A percentile compares a stretch with the other conserved stretches of the same genome.
phyloP scores from a whole-genome alignment of 2,113 vertebrate genomes.

The Epinephelus fuscoguttatus region DNA sequence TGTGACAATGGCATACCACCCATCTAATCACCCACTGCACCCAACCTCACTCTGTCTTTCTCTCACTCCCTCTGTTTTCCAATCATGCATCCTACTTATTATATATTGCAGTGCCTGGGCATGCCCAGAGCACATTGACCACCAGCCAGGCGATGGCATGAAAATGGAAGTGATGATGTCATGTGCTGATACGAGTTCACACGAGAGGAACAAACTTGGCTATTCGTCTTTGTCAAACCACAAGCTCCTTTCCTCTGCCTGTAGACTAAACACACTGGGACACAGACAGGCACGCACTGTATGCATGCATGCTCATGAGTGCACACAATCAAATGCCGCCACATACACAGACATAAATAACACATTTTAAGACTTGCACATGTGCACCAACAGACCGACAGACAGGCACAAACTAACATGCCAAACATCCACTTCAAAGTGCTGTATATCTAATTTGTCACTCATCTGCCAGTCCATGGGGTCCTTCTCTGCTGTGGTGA shows the following conservation, averaged over 20 bases:
- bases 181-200: constrained; percentile 53
- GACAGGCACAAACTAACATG: constrained; percentile 16
- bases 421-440: constrained; percentile 29
- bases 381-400: constrained; percentile 1
- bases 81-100: constrained; percentile 27
- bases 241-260: constrained; percentile 63
- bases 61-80: constrained; percentile 15
- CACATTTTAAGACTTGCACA: constrained; percentile 2
- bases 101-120: constrained; percentile 26
- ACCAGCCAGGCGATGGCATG: constrained; percentile 25
- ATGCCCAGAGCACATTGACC: constrained; percentile 12
- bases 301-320: constrained; percentile 12
- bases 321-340: constrained; percentile 42
- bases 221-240: constrained; percentile 72
- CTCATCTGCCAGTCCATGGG: constrained; percentile 29
- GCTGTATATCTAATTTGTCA: constrained; percentile 41
- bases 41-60: constrained; percentile 24
- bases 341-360: constrained; percentile 26
- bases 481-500: constrained; percentile 42
- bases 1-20: constrained; percentile 61
- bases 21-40: constrained; percentile 62
- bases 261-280: constrained; percentile 76
- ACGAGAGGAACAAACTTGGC: constrained; percentile 58
- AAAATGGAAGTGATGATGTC: constrained; percentile 68
- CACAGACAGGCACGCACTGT: constrained; percentile 39